A percentile compares a stretch with the other conserved stretches of the same genome.
These are phyloP conservation scores for Chromoteleia sp. DNA, from an alignment of 2,888 invertebrate genomes.

Conservation along the genomic window DNA sequence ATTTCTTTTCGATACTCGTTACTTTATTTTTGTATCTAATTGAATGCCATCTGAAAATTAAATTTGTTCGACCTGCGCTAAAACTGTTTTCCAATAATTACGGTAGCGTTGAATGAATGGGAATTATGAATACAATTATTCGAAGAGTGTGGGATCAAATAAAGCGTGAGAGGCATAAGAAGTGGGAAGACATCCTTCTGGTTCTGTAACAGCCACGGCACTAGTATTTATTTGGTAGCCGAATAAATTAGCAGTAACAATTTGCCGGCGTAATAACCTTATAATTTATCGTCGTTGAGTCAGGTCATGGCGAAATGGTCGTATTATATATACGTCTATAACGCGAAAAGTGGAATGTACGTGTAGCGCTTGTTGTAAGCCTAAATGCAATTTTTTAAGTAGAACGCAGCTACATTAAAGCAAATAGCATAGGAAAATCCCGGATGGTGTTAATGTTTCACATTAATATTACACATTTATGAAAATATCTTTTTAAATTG, in stretches of 20 bases:
- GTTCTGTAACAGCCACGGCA: conserved; percentile 42
- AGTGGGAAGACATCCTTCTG: conserved; percentile 38
- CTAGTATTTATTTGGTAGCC: conserved; percentile 73
- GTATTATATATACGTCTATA: conserved; percentile 38
- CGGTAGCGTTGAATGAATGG: conserved; percentile 12
- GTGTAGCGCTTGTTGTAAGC: conserved; percentile 11
- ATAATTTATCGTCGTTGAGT: conserved; percentile 76
- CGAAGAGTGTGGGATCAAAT: conserved; percentile 16
- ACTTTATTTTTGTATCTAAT: neutral
- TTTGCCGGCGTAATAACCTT: conserved; percentile 74
- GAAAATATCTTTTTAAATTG: neutral
- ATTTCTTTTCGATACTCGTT: too few relatives aligned
- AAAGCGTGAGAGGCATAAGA: conserved; percentile 28
- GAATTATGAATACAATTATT: conserved; percentile 30
- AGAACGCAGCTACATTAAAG: conserved; percentile 4
- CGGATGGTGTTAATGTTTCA: neutral
- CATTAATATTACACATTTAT: neutral
- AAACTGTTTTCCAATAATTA: conserved; percentile 35
- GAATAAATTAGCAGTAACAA: conserved; percentile 79
- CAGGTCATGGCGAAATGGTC: conserved; percentile 69
- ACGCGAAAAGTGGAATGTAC: conserved; percentile 23
- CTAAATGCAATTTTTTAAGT: conserved; percentile 27
- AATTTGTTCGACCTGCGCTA: neutral
- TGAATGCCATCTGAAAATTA: conserved; percentile 2
- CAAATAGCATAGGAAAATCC: neutral